These are phyloP conservation scores for Crambe crambe DNA, from an alignment of 37 sponge, comb jelly and placozoan species.

Conservation along the genomic window DNA sequence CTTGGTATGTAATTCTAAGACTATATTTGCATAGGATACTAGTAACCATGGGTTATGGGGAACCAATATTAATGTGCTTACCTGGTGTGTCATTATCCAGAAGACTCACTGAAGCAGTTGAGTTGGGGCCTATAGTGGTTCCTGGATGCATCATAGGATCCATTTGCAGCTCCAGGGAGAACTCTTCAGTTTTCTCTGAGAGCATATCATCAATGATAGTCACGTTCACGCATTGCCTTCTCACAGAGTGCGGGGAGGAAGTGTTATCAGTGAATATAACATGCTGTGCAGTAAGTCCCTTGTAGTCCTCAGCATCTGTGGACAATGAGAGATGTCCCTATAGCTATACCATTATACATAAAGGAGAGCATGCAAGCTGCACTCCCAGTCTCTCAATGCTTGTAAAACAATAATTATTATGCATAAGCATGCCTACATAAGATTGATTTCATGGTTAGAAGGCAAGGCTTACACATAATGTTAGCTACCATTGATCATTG, in stretches of 20 bases:
- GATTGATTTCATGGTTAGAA: too few relatives aligned
- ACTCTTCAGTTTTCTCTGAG: background rate
- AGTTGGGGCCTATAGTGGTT: background rate
- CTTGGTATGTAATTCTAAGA: too few relatives aligned
- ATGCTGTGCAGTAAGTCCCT: background rate
- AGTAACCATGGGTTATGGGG: too few relatives aligned
- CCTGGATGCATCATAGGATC: background rate
- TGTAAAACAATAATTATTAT: too few relatives aligned
- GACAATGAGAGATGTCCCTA: background rate
- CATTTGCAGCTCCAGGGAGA: background rate
- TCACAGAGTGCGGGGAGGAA: background rate
- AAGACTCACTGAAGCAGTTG: background rate
- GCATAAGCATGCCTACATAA: too few relatives aligned
- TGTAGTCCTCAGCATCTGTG: constrained; percentile 1
- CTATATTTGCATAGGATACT: too few relatives aligned
- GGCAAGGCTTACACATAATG: too few relatives aligned
- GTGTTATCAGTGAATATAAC: background rate
- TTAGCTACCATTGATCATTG: too few relatives aligned
- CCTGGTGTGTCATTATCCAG: background rate
- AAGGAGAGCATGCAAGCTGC: too few relatives aligned
- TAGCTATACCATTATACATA: too few relatives aligned
- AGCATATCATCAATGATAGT: background rate
- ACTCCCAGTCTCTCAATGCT: too few relatives aligned
- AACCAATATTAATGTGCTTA: too few relatives aligned
- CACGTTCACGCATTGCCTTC: background rate